Evolutionary conservation across 2,888 invertebrate genomes (phyloP).

Genomic region (Xestia ashworthii): DNA sequence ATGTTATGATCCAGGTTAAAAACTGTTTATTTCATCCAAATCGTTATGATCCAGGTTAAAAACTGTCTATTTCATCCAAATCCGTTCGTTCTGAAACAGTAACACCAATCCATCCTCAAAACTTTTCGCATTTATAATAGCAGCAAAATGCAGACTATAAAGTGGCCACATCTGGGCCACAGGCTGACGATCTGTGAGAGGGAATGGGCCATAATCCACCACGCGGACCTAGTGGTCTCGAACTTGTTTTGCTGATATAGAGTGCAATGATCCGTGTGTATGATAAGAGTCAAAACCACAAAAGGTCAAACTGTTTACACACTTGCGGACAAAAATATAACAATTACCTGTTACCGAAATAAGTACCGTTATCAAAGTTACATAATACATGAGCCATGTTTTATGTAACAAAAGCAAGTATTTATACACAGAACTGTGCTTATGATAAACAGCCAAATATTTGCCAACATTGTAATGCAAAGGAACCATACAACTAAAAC

Average conservation of each 20-base stretch:
- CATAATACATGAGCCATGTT: slow-evolving; percentile 19
- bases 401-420: slow-evolving; percentile 37
- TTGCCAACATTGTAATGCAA: slow-evolving; percentile 17
- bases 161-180: neutral
- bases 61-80: neutral
- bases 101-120: neutral
- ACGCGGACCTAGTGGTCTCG: neutral
- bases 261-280: neutral
- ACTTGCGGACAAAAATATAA: slow-evolving; percentile 6
- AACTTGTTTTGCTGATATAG: neutral
- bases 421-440: slow-evolving; percentile 18
- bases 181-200: neutral
- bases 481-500: slow-evolving; percentile 28
- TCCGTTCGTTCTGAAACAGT: neutral
- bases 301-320: slow-evolving; percentile 9
- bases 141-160: neutral
- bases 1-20: neutral
- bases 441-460: slow-evolving; percentile 30
- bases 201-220: neutral
- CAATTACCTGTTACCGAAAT: slow-evolving; percentile 38
- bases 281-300: slow-evolving; percentile 14
- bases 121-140: neutral
- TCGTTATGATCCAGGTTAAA: too few relatives aligned
- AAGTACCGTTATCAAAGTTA: slow-evolving; percentile 43
- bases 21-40: neutral